Evolutionary conservation across 2,113 vertebrate species (phyloP).

Genomic region (Pterocles orientalis): DNA sequence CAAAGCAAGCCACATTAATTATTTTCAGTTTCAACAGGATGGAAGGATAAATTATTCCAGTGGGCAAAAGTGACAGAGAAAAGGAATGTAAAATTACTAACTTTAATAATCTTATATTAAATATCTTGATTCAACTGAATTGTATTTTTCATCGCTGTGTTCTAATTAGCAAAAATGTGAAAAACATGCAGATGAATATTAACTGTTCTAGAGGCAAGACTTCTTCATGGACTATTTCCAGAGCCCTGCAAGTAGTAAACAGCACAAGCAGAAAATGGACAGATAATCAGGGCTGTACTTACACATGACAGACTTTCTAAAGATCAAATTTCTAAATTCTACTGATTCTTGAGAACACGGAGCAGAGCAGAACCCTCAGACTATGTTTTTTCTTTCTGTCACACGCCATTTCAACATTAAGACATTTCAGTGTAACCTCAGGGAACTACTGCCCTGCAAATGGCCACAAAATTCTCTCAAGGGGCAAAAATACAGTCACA

Average conservation of each 20-base stretch:
- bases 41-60: constrained; percentile 5
- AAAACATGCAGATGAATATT: neutral
- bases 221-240: neutral
- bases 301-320: neutral
- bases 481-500: neutral
- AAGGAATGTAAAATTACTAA: neutral
- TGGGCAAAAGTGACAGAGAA: neutral
- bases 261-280: neutral
- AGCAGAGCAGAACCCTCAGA: neutral
- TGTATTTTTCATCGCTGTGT: neutral
- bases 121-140: neutral
- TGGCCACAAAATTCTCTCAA: neutral
- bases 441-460: neutral
- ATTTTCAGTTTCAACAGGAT: neutral
- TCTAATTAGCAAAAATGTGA: neutral
- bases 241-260: neutral
- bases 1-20: constrained; percentile 9
- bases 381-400: neutral
- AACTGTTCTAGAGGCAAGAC: neutral
- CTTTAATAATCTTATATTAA: neutral
- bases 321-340: neutral
- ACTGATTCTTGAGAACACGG: neutral
- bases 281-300: neutral
- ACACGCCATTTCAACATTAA: neutral
- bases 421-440: neutral